A percentile compares a stretch with the other conserved stretches of the same genome.
phyloP scores from a whole-genome alignment of 2,113 vertebrate species.

The Clarias magur region DNA sequence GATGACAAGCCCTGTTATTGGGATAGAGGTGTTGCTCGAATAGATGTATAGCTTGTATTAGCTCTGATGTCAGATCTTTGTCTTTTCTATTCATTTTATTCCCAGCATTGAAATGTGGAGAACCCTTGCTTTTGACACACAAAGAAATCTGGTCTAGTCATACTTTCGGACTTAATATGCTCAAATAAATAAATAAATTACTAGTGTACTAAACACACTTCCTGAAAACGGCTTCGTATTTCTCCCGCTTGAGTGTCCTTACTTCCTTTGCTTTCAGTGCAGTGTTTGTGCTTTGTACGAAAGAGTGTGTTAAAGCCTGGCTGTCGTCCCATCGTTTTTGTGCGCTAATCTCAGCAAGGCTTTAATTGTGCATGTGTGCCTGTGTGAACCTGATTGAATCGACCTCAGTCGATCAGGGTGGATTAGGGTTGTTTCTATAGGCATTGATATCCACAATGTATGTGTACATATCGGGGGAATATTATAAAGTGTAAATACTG shows the following conservation, averaged over 20 bases:
- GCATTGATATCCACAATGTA: neutral
- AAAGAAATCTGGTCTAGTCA: neutral
- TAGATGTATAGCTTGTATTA: neutral
- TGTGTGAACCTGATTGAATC: neutral
- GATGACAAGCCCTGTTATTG: neutral
- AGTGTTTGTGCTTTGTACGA: neutral
- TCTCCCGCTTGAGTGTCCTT: neutral
- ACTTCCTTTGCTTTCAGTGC: neutral
- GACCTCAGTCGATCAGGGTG: neutral
- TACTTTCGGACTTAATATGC: neutral
- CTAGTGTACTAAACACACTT: neutral
- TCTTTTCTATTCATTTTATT: neutral
- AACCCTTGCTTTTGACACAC: neutral
- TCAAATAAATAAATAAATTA: neutral
- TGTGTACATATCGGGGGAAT: neutral
- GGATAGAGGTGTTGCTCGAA: neutral
- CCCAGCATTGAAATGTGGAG: neutral
- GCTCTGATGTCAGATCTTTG: neutral
- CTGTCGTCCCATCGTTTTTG: neutral
- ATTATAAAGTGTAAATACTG: neutral
- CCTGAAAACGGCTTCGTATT: neutral
- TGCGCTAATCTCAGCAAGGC: neutral
- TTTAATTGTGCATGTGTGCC: neutral
- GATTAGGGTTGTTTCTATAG: neutral
- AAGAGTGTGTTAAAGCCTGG: neutral